A percentile compares a stretch with the other conserved stretches of the same genome.
phyloP scores from a whole-genome alignment of 2,888 invertebrate species.

The Drosophila meridiana region DNA sequence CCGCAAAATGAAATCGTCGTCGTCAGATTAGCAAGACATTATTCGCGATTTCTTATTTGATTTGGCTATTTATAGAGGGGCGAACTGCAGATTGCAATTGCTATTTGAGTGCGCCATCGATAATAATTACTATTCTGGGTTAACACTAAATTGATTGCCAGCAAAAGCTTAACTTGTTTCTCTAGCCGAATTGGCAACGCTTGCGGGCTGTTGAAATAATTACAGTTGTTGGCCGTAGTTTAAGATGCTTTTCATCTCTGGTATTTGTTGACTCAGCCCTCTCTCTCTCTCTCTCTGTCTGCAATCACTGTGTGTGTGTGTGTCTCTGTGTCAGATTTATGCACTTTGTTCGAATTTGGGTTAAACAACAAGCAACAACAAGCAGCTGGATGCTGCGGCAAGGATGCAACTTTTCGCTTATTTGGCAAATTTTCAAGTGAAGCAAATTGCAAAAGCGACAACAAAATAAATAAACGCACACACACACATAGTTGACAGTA shows the following conservation, averaged over 20 bases:
- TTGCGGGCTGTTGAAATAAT: constrained; percentile 28
- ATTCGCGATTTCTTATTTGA: constrained; percentile 16
- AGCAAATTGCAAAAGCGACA: constrained; percentile 60
- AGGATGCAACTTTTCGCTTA: constrained; percentile 71
- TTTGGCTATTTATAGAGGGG: neutral
- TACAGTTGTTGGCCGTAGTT: constrained; percentile 31
- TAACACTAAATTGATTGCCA: constrained; percentile 1
- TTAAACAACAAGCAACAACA: constrained; percentile 57
- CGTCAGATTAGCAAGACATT: constrained; percentile 36
- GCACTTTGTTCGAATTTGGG: constrained; percentile 63
- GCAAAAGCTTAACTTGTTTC: neutral
- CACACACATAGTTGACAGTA: constrained; percentile 11
- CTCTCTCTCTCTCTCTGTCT: neutral
- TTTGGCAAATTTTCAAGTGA: constrained; percentile 78
- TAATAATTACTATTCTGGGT: neutral
- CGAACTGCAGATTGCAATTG: neutral
- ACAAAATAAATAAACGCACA: constrained; percentile 65
- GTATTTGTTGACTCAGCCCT: neutral
- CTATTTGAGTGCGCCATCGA: neutral
- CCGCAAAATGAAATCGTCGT: constrained; percentile 22
- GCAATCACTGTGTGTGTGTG: constrained; percentile 1
- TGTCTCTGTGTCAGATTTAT: constrained; percentile 61
- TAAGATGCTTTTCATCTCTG: constrained; percentile 12
- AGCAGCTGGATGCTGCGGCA: constrained; percentile 23
- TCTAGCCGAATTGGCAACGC: neutral